Evolutionary conservation across 1,140 invertebrate genomes (phyloP), one percentile per base, ranked within the genome.

Genomic region (Ctenoplectra terminalis): DNA sequence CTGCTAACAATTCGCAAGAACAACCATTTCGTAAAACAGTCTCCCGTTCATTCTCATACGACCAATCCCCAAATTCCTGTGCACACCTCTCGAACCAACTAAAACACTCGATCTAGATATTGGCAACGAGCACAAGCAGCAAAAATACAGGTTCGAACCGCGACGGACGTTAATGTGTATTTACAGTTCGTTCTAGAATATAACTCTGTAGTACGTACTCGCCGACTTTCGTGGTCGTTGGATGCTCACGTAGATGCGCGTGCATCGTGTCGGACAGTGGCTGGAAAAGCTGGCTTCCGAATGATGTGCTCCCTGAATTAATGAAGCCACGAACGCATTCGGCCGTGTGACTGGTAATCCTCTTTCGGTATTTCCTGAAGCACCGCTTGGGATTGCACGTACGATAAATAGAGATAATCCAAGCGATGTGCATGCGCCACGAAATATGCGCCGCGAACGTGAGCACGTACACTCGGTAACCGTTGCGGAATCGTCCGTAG

Each of bases 371-470:
- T 85, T 85, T 84, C 69, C 67, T 74, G 71, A 54, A 86, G 58
- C 76, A 56, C 52, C 52, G 69, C n/a, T 73, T 71, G 46, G 60
- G 73, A 85, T 54, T 81, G 75, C 75, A 82, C 84, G 75, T 87
- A 82, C 86, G 80, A 83, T 85, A 88, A 84, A 89, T 85, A 90
- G 73, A 90, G 84, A 84, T 87, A 90, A 87, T 86, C 86, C 80
- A 71, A 63, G 37, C 8, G 48, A 54, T 23, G 64, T 72, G 58
- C 69, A 63, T 31, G 26, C 40, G 63, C 61, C 60, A 64, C 13
- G 77, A 85, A 82, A 80, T 84, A 84, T 76, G 72, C 54, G 61
- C 40, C 31, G n/a, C 34, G 54, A 17, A 15, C 29, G 11, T n/a
- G 64, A 34, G 17, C 67, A 66, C 56, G 71, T 81, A 64, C 29